A percentile compares a stretch with the other conserved stretches of the same genome.
Conservation (phyloP, 2,113 vertebrate species). For the Micromys minutus region DNA sequence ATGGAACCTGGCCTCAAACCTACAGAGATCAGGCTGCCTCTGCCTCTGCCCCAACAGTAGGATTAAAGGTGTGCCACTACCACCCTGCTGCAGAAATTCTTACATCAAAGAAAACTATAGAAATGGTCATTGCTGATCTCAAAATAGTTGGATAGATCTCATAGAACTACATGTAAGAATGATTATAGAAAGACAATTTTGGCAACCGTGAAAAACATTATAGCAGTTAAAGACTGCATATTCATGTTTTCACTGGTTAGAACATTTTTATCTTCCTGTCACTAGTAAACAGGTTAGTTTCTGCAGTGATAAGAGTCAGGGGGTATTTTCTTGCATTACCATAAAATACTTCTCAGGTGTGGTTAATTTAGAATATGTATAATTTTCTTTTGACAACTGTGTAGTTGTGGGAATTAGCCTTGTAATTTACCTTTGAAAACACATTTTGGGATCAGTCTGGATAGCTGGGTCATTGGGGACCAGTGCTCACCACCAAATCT, state of each 20-base stretch:
- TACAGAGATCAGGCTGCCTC: neutral
- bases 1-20: neutral
- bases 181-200: neutral
- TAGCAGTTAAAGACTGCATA: neutral
- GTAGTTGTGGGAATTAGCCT: slow-evolving; percentile 30
- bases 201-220: neutral
- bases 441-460: neutral
- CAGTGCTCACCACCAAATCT: neutral
- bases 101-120: slow-evolving; percentile 42
- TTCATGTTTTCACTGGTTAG: slow-evolving; percentile 37
- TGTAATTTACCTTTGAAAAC: slow-evolving; percentile 20
- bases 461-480: neutral
- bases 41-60: neutral
- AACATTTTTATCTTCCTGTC: slow-evolving; percentile 44
- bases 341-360: slow-evolving; percentile 32
- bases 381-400: slow-evolving; percentile 37
- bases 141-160: slow-evolving; percentile 7
- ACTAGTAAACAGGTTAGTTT: slow-evolving; percentile 55
- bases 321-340: slow-evolving; percentile 12
- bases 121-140: slow-evolving; percentile 29
- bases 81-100: slow-evolving; percentile 38
- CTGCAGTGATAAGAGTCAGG: slow-evolving; percentile 12
- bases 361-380: slow-evolving; percentile 54
- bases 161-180: neutral
- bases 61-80: neutral